These are phyloP conservation scores for Meandrina meandrites DNA, from an alignment of 92 coral and sea anemone species.

Conservation along the genomic window DNA sequence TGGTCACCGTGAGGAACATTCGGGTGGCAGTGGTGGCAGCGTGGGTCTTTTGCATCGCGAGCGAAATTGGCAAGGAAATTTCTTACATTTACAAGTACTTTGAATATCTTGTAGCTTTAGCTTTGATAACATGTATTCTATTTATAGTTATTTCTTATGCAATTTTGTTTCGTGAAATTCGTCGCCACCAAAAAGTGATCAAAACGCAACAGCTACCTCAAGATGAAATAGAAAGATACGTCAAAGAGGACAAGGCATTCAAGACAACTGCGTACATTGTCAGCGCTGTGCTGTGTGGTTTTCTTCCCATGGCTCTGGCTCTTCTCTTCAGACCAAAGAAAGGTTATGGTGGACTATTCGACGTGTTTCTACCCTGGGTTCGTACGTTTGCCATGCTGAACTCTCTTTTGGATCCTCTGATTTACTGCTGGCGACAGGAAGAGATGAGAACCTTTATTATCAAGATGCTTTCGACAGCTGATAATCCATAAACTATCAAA, in stretches of 20 bases:
- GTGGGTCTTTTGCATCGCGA: background rate
- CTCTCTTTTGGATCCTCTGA: constrained; percentile 26
- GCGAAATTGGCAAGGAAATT: background rate
- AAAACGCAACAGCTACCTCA: constrained; percentile 14
- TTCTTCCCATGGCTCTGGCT: constrained; percentile 5
- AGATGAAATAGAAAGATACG: constrained; percentile 11
- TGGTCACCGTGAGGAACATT: constrained; percentile 2
- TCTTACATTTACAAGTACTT: background rate
- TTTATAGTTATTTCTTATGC: constrained; percentile 15
- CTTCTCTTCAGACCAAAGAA: constrained; percentile 25
- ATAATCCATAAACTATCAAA: background rate
- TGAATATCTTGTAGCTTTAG: background rate
- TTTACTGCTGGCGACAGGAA: constrained; percentile 35
- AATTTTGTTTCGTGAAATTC: constrained; percentile 10
- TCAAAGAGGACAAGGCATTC: constrained; percentile 8
- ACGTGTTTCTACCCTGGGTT: constrained; percentile 9
- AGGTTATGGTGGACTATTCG: constrained; percentile 25
- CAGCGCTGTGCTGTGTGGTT: constrained; percentile 1
- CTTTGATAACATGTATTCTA: background rate
- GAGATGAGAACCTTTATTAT: background rate
- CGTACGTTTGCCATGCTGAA: constrained; percentile 35
- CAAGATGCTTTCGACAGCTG: background rate
- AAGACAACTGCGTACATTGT: constrained; percentile 15
- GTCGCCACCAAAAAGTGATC: constrained; percentile 14
- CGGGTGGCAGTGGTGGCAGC: background rate